A percentile compares a stretch with the other conserved stretches of the same genome.
These are phyloP conservation scores for Numenius phaeopus DNA, from an alignment of 2,797 vertebrate genomes.

Conservation along the genomic window DNA sequence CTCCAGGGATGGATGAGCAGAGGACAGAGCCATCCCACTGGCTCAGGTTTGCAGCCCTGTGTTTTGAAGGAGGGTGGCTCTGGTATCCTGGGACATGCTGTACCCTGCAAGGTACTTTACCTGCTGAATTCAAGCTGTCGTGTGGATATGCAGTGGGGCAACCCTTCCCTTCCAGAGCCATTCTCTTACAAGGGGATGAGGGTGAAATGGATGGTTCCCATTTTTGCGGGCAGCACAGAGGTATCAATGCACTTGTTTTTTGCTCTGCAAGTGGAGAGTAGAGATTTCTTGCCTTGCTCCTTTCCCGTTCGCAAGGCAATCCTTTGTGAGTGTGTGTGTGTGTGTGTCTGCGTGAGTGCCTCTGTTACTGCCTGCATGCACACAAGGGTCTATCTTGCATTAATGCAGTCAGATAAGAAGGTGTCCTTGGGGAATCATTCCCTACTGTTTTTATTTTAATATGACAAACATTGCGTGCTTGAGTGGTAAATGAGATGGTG, in stretches of 20 bases:
- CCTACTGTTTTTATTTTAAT: constrained; percentile 50
- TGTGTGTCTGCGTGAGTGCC: neutral
- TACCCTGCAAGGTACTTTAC: neutral
- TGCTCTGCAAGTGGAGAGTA: neutral
- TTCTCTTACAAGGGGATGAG: neutral
- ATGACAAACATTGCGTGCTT: constrained; percentile 40
- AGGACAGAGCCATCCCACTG: accelerated
- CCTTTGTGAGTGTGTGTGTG: neutral
- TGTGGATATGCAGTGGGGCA: accelerated
- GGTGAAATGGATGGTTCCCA: neutral
- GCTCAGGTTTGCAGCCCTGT: neutral
- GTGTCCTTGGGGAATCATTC: constrained; percentile 25
- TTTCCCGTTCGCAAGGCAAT: neutral
- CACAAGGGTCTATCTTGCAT: constrained; percentile 1
- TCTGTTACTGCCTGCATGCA: neutral
- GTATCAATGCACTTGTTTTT: neutral
- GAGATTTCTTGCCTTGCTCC: neutral
- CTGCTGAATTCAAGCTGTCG: neutral
- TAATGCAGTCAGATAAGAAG: constrained; percentile 48
- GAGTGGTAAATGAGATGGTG: constrained; percentile 58
- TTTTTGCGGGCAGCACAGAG: neutral
- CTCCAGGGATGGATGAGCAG: neutral
- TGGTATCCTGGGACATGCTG: neutral
- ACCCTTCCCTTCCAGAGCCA: neutral
- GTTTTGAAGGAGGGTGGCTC: neutral